These are phyloP conservation scores for Lordiphosa clarofinis DNA, from an alignment of 1,140 invertebrate genomes.

Conservation along the genomic window DNA sequence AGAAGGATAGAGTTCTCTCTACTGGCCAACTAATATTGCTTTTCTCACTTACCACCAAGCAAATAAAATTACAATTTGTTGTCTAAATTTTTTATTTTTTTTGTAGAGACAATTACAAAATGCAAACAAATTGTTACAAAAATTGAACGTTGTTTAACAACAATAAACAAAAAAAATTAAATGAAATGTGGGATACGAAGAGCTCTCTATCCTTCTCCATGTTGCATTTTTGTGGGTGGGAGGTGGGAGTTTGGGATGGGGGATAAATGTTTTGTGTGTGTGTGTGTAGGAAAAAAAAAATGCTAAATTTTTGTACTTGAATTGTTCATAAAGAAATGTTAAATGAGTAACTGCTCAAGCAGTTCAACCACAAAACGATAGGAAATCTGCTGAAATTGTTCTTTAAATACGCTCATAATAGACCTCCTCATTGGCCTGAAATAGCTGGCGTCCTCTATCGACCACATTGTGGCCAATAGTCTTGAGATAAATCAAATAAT, in stretches of 20 bases:
- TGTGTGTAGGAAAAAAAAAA: conserved; percentile 23
- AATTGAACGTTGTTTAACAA: conserved; percentile 66
- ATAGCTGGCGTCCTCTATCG: conserved; percentile 55
- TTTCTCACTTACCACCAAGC: conserved; percentile 65
- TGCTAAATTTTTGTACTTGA: conserved; percentile 58
- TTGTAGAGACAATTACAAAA: conserved; percentile 37
- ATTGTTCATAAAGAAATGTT: conserved; percentile 37
- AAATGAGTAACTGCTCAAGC: conserved; percentile 55
- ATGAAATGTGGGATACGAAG: conserved; percentile 49
- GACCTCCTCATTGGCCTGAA: conserved; percentile 57
- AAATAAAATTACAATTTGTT: conserved; percentile 61
- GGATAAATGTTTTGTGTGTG: conserved; percentile 13
- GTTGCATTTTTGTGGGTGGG: conserved; percentile 48
- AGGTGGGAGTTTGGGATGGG: conserved; percentile 12
- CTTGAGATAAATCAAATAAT: conserved; percentile 69
- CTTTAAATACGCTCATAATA: conserved; percentile 72
- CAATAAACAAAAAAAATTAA: conserved; percentile 32
- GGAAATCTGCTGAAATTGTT: conserved; percentile 32
- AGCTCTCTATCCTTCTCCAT: conserved; percentile 77
- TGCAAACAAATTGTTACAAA: conserved; percentile 50
- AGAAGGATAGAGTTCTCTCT: conserved; percentile 76
- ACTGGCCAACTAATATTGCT: conserved; percentile 63
- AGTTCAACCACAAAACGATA: conserved; percentile 55
- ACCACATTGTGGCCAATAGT: conserved; percentile 70
- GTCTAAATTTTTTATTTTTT: conserved; percentile 27